phyloP scores from a whole-genome alignment of 2,113 vertebrate genomes.

The Zonotrichia leucophrys region DNA sequence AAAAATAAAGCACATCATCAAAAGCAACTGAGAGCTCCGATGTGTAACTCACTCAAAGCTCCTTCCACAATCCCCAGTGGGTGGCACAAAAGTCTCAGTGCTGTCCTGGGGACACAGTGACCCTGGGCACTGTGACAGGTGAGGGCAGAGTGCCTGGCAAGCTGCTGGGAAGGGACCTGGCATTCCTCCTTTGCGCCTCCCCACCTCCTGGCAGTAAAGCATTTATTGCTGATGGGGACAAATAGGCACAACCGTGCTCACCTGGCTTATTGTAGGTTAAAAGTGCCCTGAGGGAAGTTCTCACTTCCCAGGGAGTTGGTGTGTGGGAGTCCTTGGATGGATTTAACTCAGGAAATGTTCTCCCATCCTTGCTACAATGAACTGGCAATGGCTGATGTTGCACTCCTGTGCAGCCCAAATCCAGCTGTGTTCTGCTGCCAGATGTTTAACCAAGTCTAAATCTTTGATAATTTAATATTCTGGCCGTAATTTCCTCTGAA shows the following conservation, averaged over 20 bases:
- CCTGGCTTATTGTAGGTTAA: background rate
- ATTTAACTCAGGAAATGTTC: background rate
- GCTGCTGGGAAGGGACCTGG: background rate
- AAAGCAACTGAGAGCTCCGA: background rate
- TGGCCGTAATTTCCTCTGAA: background rate
- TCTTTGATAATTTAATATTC: background rate
- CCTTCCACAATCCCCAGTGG: background rate
- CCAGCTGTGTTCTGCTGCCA: background rate
- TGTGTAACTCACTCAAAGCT: background rate
- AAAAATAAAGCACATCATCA: background rate
- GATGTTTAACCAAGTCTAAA: background rate
- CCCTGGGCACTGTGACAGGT: fast-evolving
- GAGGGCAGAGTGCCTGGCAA: background rate
- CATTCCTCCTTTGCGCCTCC: background rate
- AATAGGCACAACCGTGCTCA: background rate
- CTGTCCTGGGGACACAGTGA: background rate
- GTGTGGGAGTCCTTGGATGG: background rate
- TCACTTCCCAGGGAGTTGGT: background rate
- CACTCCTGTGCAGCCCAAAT: background rate
- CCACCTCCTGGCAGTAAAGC: background rate
- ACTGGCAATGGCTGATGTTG: background rate
- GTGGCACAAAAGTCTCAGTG: background rate
- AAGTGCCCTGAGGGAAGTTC: background rate
- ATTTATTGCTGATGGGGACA: background rate
- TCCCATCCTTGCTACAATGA: background rate